Conservation (phyloP, 2,113 vertebrate species). For the Xenotilapia caudafasciata region DNA sequence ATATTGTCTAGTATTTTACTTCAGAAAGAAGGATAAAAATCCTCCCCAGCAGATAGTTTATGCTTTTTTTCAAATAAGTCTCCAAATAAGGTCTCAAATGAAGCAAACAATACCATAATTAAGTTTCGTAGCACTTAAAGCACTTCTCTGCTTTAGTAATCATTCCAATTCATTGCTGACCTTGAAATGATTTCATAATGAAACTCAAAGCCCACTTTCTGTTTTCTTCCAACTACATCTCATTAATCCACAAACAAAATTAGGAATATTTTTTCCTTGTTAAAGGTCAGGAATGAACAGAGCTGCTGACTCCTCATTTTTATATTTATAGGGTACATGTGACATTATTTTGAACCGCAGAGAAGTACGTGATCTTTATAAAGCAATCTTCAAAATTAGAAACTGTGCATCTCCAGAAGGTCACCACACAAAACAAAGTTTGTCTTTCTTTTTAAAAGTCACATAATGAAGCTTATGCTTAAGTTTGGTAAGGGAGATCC, state of each 20-base stretch:
- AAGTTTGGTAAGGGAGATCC: fast-evolving
- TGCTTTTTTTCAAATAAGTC: background rate
- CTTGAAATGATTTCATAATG: background rate
- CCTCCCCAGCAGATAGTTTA: background rate
- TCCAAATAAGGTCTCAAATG: background rate
- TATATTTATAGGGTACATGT: background rate
- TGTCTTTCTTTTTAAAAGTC: background rate
- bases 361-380: background rate
- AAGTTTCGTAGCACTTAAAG: background rate
- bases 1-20: background rate
- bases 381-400: background rate
- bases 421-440: background rate
- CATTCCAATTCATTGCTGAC: background rate
- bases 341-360: background rate
- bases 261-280: background rate
- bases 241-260: background rate
- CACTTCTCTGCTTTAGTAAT: background rate
- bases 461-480: background rate
- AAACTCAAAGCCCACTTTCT: background rate
- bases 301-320: background rate
- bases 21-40: background rate
- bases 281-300: background rate
- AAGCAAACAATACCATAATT: background rate
- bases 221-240: background rate
- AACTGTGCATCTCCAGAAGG: background rate